Evolutionary conservation across 1,140 invertebrate species (phyloP).

Genomic region (Archivesica marissinica): DNA sequence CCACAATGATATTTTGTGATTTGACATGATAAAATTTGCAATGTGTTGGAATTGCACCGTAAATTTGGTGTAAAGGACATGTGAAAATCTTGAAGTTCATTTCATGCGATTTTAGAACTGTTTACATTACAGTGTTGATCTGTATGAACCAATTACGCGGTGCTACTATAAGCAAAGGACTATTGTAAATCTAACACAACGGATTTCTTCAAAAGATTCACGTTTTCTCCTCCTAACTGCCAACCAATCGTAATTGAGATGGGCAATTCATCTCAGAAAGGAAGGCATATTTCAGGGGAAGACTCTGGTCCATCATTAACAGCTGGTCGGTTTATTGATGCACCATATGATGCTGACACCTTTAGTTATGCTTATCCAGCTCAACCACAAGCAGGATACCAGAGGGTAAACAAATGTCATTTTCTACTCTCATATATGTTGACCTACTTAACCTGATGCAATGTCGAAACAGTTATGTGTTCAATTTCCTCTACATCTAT

Average conservation of each 20-base stretch:
- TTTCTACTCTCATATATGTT: slow-evolving; percentile 34
- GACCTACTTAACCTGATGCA: slow-evolving; percentile 10
- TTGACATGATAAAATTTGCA: slow-evolving; percentile 24
- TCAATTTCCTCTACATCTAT: too few species aligned
- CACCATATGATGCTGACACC: slow-evolving; percentile 26
- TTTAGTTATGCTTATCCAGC: slow-evolving; percentile 9
- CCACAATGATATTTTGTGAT: slow-evolving; percentile 31
- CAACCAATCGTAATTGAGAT: slow-evolving; percentile 65
- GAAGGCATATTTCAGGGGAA: slow-evolving; percentile 77
- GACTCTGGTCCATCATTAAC: slow-evolving; percentile 77
- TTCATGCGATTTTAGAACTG: background rate
- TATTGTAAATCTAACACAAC: slow-evolving; percentile 35
- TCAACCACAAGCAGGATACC: slow-evolving; percentile 14
- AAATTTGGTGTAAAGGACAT: slow-evolving; percentile 44
- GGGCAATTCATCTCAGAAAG: slow-evolving; percentile 76
- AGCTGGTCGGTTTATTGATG: slow-evolving; percentile 66
- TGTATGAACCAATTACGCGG: background rate
- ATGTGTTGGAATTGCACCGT: background rate
- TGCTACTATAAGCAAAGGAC: background rate
- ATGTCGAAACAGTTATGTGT: too few species aligned
- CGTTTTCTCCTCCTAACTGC: slow-evolving; percentile 58
- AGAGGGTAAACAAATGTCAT: slow-evolving; percentile 38
- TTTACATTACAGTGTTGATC: background rate
- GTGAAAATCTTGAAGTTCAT: slow-evolving; percentile 26
- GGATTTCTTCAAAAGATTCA: slow-evolving; percentile 62